Conservation (phyloP, 2,797 vertebrate species). For the Falco biarmicus region DNA sequence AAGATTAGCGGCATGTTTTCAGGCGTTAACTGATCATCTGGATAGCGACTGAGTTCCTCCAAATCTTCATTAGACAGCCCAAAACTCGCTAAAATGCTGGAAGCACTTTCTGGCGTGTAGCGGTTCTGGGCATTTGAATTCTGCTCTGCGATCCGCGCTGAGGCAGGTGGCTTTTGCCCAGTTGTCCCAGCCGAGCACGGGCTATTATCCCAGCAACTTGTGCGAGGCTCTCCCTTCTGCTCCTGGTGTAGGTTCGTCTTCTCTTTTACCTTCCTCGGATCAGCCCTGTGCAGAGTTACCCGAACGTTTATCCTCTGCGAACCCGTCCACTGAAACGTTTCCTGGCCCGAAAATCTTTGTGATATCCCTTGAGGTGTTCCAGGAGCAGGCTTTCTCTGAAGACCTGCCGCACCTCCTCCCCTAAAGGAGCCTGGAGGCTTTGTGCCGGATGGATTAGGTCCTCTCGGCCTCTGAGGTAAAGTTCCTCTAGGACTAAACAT, state of each 20-base stretch:
- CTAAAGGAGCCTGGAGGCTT: conserved; percentile 68
- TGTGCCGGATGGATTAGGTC: conserved; percentile 69
- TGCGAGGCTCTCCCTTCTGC: conserved; percentile 67
- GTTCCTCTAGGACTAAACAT: conserved; percentile 87
- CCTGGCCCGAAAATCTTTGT: conserved; percentile 69
- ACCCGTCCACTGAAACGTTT: conserved; percentile 68
- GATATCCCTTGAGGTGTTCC: conserved; percentile 70
- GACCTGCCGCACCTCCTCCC: conserved; percentile 72
- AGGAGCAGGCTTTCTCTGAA: conserved; percentile 74
- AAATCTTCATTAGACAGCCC: conserved; percentile 94
- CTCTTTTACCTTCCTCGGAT: conserved; percentile 72
- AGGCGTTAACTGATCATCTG: conserved; percentile 92
- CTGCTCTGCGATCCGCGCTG: conserved; percentile 54
- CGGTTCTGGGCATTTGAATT: conserved; percentile 75
- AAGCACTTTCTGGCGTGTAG: conserved; percentile 89
- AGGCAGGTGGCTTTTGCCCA: conserved; percentile 54
- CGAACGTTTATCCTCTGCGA: conserved; percentile 78
- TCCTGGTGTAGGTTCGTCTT: conserved; percentile 73
- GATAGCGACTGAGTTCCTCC: conserved; percentile 91
- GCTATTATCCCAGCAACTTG: conserved; percentile 62
- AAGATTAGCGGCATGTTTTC: conserved; percentile 93
- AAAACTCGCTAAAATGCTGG: conserved; percentile 91
- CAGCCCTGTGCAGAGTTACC: conserved; percentile 76
- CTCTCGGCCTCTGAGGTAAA: conserved; percentile 79
- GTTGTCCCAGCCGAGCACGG: conserved; percentile 37